Evolutionary conservation across 2,888 invertebrate genomes (phyloP).

Genomic region (Pyrocoelia pectoralis): DNA sequence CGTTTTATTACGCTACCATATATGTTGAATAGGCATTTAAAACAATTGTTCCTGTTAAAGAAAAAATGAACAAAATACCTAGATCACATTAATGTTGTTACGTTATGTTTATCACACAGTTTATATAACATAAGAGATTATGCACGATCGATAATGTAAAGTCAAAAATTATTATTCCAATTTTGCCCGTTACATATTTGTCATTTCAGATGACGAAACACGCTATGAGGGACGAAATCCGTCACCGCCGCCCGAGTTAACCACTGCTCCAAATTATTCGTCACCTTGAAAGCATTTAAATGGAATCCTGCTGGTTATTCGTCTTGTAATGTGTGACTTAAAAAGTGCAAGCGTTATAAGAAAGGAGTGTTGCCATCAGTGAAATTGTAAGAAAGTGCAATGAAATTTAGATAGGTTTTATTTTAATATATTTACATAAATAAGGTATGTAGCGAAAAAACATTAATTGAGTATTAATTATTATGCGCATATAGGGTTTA

Average conservation of each 20-base stretch:
- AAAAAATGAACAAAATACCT: no score
- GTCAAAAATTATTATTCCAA: no score
- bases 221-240: constrained; percentile 60
- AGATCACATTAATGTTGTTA: no score
- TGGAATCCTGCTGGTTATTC: background rate
- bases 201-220: constrained; percentile 57
- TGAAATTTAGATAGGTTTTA: constrained; percentile 30
- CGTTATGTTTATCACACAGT: no score
- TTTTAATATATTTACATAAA: constrained; percentile 25
- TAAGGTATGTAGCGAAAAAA: constrained; percentile 25
- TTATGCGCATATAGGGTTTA: constrained; percentile 37
- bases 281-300: constrained; percentile 29
- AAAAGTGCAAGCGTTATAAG: constrained; percentile 5
- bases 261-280: constrained; percentile 29
- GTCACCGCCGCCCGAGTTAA: constrained; percentile 57
- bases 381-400: constrained; percentile 21
- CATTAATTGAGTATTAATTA: constrained; percentile 29
- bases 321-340: background rate
- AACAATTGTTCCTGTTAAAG: no score
- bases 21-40: background rate
- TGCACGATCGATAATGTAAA: no score
- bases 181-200: no score
- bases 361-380: constrained; percentile 7
- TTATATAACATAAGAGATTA: no score
- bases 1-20: no score